These are phyloP conservation scores for Napeogenes inachia DNA, from an alignment of 2,888 invertebrate genomes.

Conservation along the genomic window DNA sequence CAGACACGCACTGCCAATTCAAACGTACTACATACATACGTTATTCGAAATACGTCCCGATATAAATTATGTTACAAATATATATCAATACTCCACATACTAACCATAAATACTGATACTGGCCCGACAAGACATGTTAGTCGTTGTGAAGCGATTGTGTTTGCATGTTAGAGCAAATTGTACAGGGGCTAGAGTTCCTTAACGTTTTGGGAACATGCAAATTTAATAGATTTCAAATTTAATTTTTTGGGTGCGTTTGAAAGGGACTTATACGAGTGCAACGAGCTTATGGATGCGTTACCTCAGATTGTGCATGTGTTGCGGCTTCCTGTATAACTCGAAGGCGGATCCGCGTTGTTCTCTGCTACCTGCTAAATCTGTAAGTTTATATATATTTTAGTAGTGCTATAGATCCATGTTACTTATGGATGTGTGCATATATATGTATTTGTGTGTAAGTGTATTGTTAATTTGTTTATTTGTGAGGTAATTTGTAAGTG, in stretches of 20 bases:
- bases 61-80: constrained; percentile 73
- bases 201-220: constrained; percentile 20
- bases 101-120: constrained; percentile 68
- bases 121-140: constrained; percentile 76
- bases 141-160: constrained; percentile 78
- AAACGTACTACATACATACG: constrained; percentile 44
- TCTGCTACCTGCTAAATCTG: constrained; percentile 87
- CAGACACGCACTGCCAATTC: constrained; percentile 77
- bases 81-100: constrained; percentile 68
- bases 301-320: constrained; percentile 90
- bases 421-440: not conserved
- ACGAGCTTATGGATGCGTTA: constrained; percentile 53
- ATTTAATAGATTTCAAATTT: not conserved
- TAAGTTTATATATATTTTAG: constrained; percentile 9
- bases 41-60: constrained; percentile 57
- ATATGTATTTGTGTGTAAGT: not conserved
- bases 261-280: constrained; percentile 11
- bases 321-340: constrained; percentile 93
- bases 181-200: constrained; percentile 53
- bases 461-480: not conserved
- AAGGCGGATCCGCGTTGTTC: constrained; percentile 97
- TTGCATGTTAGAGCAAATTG: constrained; percentile 79
- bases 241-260: constrained; percentile 12
- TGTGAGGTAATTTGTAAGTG: not conserved
- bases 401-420: not conserved